Conservation (phyloP, 2,888 invertebrate species). For the Pharmacophagus antenor region DNA sequence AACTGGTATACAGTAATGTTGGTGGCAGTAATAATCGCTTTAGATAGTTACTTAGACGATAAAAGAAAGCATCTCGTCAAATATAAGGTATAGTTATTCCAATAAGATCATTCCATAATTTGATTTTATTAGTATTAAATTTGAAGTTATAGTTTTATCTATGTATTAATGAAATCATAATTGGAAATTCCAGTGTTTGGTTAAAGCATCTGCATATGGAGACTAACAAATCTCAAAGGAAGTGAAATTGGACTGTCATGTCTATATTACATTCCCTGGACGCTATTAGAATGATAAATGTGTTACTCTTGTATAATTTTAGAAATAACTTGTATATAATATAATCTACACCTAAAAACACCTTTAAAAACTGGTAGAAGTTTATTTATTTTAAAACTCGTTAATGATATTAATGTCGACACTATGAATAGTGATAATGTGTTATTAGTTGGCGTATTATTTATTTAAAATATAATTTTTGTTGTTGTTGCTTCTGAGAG, state of each 20-base stretch:
- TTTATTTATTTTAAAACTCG: no score
- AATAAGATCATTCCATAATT: neutral
- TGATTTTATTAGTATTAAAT: neutral
- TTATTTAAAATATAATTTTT: neutral
- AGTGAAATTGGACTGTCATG: conserved; percentile 52
- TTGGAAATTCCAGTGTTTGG: neutral
- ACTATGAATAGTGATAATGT: no score
- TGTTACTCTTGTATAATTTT: neutral
- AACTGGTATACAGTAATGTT: no score
- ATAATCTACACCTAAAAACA: neutral
- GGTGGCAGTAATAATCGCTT: no score
- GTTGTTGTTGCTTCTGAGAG: neutral
- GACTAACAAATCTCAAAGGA: conserved; percentile 50
- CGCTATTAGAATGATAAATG: conserved; percentile 58
- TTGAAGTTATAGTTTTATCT: neutral
- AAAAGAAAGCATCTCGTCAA: no score
- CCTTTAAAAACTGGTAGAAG: no score
- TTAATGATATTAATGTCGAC: no score
- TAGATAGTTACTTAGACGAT: no score
- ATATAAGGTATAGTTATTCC: no score
- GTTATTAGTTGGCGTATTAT: no score
- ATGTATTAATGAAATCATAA: neutral
- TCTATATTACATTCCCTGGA: conserved; percentile 67
- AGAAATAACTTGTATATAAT: neutral
- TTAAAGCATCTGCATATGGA: conserved; percentile 34